A percentile compares a stretch with the other conserved stretches of the same genome.
phyloP scores from a whole-genome alignment of 2,888 invertebrate genomes.

The Drosophila sordidula region DNA sequence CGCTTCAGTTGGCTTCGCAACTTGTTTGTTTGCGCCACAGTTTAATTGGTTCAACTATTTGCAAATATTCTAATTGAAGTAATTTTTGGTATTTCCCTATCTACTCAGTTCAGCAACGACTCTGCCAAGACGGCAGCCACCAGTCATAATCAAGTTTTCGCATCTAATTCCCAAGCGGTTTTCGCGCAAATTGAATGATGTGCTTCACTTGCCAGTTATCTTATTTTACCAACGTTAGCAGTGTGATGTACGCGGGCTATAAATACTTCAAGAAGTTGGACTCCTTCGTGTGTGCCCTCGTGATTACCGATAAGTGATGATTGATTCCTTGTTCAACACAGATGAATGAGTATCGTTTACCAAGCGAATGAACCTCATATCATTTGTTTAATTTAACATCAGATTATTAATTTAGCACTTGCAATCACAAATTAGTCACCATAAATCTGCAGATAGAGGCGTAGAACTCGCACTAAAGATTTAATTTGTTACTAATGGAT shows the following conservation, averaged over 20 bases:
- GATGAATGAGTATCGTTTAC: conserved; percentile 36
- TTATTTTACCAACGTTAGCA: conserved; percentile 32
- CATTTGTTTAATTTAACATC: conserved; percentile 43
- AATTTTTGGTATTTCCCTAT: conserved; percentile 24
- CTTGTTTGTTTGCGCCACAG: conserved; percentile 22
- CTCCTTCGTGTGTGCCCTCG: conserved; percentile 6
- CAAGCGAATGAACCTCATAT: conserved; percentile 19
- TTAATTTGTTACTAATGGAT: too few relatives aligned
- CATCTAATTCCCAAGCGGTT: conserved; percentile 46
- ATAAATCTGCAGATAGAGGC: too few relatives aligned
- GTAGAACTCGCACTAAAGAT: too few relatives aligned
- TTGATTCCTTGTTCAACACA: conserved; percentile 33
- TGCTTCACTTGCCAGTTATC: conserved; percentile 42
- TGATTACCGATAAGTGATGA: conserved; percentile 50
- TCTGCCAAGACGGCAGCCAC: neutral
- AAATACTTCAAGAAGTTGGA: conserved; percentile 14
- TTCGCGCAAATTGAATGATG: conserved; percentile 48
- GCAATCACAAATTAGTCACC: neutral
- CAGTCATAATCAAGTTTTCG: conserved; percentile 35
- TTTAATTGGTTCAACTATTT: conserved; percentile 42
- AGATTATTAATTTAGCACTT: conserved; percentile 28
- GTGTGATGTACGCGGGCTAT: conserved; percentile 1
- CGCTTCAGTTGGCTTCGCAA: neutral
- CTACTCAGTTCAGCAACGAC: neutral
- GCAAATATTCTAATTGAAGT: conserved; percentile 44